Conservation (phyloP, 2,113 vertebrate genomes). For the Coregonus clupeaformis region DNA sequence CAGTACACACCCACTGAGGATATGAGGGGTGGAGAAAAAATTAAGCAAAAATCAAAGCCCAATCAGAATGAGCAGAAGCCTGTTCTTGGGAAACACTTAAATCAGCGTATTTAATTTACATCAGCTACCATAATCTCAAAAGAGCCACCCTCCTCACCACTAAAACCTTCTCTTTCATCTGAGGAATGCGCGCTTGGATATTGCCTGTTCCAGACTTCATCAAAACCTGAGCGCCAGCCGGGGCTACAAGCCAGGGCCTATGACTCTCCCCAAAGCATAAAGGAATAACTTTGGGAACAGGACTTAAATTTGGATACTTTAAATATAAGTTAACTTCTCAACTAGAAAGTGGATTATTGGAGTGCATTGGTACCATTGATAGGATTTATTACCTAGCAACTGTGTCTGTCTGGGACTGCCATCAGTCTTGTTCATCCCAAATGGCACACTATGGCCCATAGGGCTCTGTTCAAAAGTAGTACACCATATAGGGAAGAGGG, state of each 20-base stretch:
- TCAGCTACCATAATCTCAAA: slow-evolving; percentile 3
- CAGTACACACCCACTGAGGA: slow-evolving; percentile 39
- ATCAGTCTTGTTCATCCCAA: background rate
- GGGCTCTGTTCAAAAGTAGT: too few relatives aligned
- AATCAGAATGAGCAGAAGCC: background rate
- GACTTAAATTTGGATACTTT: background rate
- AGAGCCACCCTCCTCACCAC: background rate
- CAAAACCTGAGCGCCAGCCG: background rate
- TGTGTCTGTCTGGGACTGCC: background rate
- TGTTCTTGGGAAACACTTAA: background rate
- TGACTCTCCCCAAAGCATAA: slow-evolving; percentile 28
- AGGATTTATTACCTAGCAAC: slow-evolving; percentile 58
- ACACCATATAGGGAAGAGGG: background rate
- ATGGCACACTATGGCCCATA: too few relatives aligned
- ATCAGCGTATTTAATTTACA: slow-evolving; percentile 28
- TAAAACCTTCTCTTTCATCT: slow-evolving; percentile 21
- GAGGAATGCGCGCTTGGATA: slow-evolving; percentile 21
- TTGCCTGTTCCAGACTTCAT: slow-evolving; percentile 1
- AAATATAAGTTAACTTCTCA: slow-evolving; percentile 16
- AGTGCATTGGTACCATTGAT: slow-evolving; percentile 47
- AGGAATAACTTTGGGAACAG: slow-evolving; percentile 34
- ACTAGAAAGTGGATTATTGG: slow-evolving; percentile 30
- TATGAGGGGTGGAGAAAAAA: slow-evolving; percentile 16
- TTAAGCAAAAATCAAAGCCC: slow-evolving; percentile 8
- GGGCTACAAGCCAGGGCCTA: background rate